Conservation (phyloP, 1,140 invertebrate genomes). For the Heterodera schachtii region DNA sequence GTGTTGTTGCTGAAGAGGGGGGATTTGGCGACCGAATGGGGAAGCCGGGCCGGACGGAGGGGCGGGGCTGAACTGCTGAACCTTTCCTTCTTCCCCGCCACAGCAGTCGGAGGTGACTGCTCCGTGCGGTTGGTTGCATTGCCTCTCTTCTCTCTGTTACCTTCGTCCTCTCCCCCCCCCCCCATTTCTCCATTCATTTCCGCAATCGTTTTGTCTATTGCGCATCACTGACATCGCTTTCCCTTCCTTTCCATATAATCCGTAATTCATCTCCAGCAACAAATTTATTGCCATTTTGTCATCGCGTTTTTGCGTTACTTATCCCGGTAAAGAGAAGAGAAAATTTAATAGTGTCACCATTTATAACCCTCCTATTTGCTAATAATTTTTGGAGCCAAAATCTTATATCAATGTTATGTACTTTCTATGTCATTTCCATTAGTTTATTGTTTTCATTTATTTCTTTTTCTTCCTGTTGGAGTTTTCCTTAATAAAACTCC, state of each 20-base stretch:
- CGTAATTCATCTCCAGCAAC: background rate
- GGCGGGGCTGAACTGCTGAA: background rate
- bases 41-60: background rate
- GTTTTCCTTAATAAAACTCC: background rate
- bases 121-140: background rate
- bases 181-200: background rate
- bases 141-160: background rate
- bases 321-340: no score
- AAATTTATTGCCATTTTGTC: background rate
- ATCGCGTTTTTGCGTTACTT: background rate
- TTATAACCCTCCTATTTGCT: no score
- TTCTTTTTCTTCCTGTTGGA: no score
- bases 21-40: background rate
- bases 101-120: no score
- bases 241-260: background rate
- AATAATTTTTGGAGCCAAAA: no score
- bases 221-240: background rate
- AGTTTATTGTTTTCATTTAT: no score
- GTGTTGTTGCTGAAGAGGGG: background rate
- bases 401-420: no score
- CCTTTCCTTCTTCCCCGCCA: no score
- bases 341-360: no score
- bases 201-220: background rate
- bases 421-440: no score
- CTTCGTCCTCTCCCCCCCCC: background rate